Conservation (phyloP, 2,888 invertebrate species). For the Drosophila mimica region DNA sequence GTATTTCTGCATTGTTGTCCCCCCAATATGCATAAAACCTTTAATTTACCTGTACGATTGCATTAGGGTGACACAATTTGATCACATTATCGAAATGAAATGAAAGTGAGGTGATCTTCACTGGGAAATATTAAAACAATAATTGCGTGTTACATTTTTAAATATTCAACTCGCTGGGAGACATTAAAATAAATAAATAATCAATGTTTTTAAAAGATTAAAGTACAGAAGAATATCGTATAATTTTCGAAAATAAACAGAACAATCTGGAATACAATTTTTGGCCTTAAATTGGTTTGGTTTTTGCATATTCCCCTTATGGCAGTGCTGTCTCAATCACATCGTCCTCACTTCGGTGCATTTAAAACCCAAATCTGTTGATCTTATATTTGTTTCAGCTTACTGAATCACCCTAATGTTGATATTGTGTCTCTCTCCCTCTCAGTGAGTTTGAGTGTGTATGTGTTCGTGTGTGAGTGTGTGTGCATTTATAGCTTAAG, state of each 20-base stretch:
- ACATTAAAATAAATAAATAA: not conserved
- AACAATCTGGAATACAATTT: not conserved
- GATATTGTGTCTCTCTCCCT: constrained; percentile 30
- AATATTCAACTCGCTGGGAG: too few species aligned
- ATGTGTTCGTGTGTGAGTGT: constrained; percentile 22
- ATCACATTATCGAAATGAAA: constrained; percentile 17
- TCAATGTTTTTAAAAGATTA: not conserved
- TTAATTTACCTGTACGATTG: constrained; percentile 54
- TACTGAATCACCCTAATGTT: constrained; percentile 67
- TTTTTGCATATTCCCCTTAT: not conserved
- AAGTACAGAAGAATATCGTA: not conserved
- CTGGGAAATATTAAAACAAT: not conserved
- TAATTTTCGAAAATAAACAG: not conserved
- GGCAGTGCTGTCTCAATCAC: not conserved
- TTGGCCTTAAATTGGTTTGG: not conserved
- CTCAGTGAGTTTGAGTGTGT: constrained; percentile 14
- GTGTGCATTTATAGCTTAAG: constrained; percentile 57
- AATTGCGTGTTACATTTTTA: not conserved
- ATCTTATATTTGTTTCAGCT: constrained; percentile 31
- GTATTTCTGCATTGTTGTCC: constrained; percentile 36
- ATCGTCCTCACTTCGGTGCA: constrained; percentile 1
- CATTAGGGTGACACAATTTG: constrained; percentile 43
- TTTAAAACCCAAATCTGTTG: constrained; percentile 13
- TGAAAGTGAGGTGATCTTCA: not conserved
- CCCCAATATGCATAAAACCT: constrained; percentile 70